Percentiles rank a stretch among this genome's conserved stretches.
These are phyloP conservation scores for Ophonus ardosiacus DNA, from an alignment of 2,888 invertebrate genomes.

Conservation along the genomic window DNA sequence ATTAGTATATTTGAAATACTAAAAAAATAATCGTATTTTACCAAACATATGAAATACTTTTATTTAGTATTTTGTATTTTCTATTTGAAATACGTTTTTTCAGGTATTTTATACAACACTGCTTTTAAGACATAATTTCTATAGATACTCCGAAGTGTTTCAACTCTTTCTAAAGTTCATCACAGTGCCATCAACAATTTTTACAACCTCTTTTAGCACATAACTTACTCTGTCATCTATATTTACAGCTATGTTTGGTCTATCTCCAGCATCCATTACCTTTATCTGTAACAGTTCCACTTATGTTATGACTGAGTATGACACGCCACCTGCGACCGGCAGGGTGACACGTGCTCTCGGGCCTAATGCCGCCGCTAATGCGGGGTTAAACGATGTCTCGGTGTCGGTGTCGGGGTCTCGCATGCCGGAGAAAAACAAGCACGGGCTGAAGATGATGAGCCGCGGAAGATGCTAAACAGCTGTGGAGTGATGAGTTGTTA, in stretches of 20 bases:
- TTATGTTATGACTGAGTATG: slow-evolving; percentile 36
- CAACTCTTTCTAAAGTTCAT: no score
- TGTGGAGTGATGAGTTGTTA: neutral
- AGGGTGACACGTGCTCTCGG: slow-evolving; percentile 37
- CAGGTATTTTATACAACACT: no score
- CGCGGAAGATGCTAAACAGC: slow-evolving; percentile 53
- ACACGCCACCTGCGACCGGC: slow-evolving; percentile 41
- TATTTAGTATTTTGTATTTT: no score
- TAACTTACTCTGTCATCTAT: neutral
- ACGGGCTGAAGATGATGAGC: slow-evolving; percentile 42
- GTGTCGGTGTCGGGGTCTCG: neutral
- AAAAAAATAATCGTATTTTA: no score
- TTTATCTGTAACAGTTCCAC: neutral
- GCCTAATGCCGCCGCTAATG: slow-evolving; percentile 59
- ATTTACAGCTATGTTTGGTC: neutral
- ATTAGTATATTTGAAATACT: no score
- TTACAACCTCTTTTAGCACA: neutral
- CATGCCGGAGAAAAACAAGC: slow-evolving; percentile 54
- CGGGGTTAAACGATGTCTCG: slow-evolving; percentile 62
- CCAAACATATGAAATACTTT: no score
- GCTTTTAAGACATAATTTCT: no score
- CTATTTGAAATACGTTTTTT: no score
- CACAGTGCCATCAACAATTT: neutral
- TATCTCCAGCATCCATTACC: neutral
- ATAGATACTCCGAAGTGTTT: no score